Percentiles rank a stretch among this genome's conserved stretches.
phyloP scores from a whole-genome alignment of 2,888 invertebrate genomes.

The Pristionchus maxplancki region DNA sequence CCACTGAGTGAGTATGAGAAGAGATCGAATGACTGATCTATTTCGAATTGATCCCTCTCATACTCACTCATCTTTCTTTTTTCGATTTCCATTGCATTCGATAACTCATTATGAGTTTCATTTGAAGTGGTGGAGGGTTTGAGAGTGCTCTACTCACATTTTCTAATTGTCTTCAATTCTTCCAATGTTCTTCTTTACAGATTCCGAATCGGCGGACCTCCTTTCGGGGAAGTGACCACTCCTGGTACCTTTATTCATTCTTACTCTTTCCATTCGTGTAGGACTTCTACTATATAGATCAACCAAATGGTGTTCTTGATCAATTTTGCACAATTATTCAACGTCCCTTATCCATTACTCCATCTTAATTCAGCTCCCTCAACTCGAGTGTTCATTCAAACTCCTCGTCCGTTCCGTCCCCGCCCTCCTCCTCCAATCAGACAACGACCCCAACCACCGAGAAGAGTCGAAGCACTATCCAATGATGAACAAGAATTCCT shows the following conservation, averaged over 20 bases:
- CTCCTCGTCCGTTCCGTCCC: conserved; percentile 27
- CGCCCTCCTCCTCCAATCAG: conserved; percentile 23
- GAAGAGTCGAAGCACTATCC: neutral
- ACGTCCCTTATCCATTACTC: too few relatives aligned
- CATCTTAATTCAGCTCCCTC: conserved; percentile 9
- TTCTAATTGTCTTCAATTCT: neutral
- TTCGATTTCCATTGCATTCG: neutral
- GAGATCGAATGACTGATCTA: neutral
- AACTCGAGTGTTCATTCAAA: conserved; percentile 38
- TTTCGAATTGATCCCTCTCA: neutral
- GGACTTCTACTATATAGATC: too few relatives aligned
- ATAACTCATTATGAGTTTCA: conserved; percentile 28
- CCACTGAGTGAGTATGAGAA: neutral
- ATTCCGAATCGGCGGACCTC: conserved; percentile 34
- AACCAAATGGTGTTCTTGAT: too few relatives aligned
- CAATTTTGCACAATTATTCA: too few relatives aligned
- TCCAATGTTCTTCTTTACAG: neutral
- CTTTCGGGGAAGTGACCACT: conserved; percentile 8
- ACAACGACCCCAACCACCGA: conserved; percentile 31
- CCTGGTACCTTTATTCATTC: neutral
- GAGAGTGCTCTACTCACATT: conserved; percentile 21
- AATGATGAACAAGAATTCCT: conserved; percentile 33
- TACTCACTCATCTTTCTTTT: neutral
- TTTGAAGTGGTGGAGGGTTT: conserved; percentile 32
- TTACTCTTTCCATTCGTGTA: neutral